Base-by-base conservation (phyloP, 2,113 vertebrate genomes). In the Budorcas taxicolor region DNA sequence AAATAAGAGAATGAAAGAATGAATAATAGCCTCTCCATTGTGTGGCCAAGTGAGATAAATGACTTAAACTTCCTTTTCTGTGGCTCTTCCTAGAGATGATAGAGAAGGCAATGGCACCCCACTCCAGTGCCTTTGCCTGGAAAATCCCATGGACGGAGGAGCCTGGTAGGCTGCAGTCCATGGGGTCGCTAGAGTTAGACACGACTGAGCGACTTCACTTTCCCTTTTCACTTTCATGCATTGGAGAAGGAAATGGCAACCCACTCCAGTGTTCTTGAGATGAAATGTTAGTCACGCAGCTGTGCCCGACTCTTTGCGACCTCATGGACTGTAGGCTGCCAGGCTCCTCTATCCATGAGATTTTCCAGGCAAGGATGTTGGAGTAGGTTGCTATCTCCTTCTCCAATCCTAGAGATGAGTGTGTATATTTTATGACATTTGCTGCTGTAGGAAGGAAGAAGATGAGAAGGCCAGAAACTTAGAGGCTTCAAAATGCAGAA, bases 271-370 rank as follows among this genome's bases (percentile, higher is more conserved):
- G 50, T 52, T 52, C 50, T 52, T 52, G 90, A 85, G 71, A 57
- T 57, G 55, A 57, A 57, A 3, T 10, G 3, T 25, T 57, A 58
- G 57, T 10, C 9, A 0, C 1, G 23, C 4, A 25, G 9, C 27
- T 4, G 10, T 58, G 23, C 57, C 23, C 0, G 23, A 16, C 31
- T 64, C 31, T 62, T 33, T 64, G 60, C 3, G 31, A 33, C 60
- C 3, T 0, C 60, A 6, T 31, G 60, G 29, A 64, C 29, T 33
- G 14, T 7, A 33, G 14, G 13, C 60, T 7, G 1, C 31, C 60
- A 64, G 31, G 60, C 60, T 64, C 14, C 60, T 64, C 60, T 64
- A 33, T 64, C 29, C 14, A 33, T 64, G 14, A 64, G 60, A 64
- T 64, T 64, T 64, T 64, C 29, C 60, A 64, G 60, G 60, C 31